These are phyloP conservation scores for Hydraecia micacea DNA, from an alignment of 2,888 invertebrate genomes.

Conservation along the genomic window DNA sequence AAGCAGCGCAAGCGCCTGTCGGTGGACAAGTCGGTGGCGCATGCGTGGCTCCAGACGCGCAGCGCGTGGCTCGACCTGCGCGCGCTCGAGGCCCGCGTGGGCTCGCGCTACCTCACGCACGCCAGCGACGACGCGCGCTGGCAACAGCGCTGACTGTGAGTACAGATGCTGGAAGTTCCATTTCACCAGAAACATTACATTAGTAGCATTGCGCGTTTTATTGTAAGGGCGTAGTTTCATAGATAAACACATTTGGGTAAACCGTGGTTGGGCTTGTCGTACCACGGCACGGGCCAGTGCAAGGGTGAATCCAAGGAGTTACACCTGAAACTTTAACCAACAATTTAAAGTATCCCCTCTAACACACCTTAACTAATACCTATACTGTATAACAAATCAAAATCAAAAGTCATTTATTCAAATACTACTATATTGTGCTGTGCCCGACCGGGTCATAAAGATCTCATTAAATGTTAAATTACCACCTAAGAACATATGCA, in stretches of 20 bases:
- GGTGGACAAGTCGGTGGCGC: constrained; percentile 98
- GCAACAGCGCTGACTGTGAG: constrained; percentile 38
- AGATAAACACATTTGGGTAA: neutral
- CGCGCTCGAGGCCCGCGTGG: constrained; percentile 92
- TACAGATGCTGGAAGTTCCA: neutral
- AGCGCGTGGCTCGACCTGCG: constrained; percentile 98
- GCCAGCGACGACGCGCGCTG: constrained; percentile 77
- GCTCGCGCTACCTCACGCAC: constrained; percentile 85
- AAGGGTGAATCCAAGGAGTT: no score
- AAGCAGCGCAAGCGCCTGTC: constrained; percentile 98
- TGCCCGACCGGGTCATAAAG: neutral
- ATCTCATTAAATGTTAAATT: neutral
- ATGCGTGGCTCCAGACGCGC: constrained; percentile 99
- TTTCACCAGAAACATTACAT: neutral
- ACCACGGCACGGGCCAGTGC: no score
- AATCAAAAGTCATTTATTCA: neutral
- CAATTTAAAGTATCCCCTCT: neutral
- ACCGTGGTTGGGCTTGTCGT: no score
- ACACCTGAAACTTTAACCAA: neutral
- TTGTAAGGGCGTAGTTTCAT: neutral
- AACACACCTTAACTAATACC: neutral
- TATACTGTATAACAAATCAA: neutral
- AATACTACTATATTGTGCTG: neutral
- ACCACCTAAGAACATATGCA: neutral
- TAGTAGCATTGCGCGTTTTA: neutral